Evolutionary conservation across 2,797 vertebrate species (phyloP), one percentile per base, ranked within the genome.

Genomic region (Rhincodon typus): DNA sequence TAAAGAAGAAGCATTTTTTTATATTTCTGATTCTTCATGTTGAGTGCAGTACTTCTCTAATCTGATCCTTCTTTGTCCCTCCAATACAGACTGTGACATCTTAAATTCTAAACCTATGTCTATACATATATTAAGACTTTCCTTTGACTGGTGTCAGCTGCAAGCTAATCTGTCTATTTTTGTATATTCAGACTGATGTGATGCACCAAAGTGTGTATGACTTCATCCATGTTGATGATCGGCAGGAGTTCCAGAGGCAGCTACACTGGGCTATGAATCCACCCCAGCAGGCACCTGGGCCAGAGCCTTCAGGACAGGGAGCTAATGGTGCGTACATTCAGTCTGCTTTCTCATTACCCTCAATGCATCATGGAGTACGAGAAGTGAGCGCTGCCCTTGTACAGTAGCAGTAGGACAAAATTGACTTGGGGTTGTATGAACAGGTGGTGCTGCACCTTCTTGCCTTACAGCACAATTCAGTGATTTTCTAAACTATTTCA

Each of bases 251-350:
- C 97, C 97, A 97, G 96, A 98, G 97, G 96, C 99, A 99, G 97
- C 98, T 99, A 84, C 99, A 99, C 97, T 99, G 99, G 99, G 98
- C 99, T 97, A 99, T 99, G 99, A 99, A 99, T 97, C 99, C 99
- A 25, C 98, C 98, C 1, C 98, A 98, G 96, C 97, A 97, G 6
- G 96, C 96, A 4, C 96, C 97, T 0, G 97, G 98, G 95, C 98
- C 98, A 97, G 98, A 98, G 1, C 96, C 70, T 70, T 98, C 97
- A 95, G 72, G 97, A 0, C 96, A 98, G 96, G 96, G 98, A 97
- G 98, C 96, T 94, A 97, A 46, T 1, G 96, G 97, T 98, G 98
- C 97, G 98, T 97, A 97, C 95, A 2, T 57, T n/a, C 50, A 50
- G 50, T 10, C 13, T 74, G 15, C 94, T 30, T 77, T 50, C 94